These are phyloP conservation scores for Miniopterus natalensis DNA, from an alignment of 2,113 vertebrate genomes.

Conservation along the genomic window DNA sequence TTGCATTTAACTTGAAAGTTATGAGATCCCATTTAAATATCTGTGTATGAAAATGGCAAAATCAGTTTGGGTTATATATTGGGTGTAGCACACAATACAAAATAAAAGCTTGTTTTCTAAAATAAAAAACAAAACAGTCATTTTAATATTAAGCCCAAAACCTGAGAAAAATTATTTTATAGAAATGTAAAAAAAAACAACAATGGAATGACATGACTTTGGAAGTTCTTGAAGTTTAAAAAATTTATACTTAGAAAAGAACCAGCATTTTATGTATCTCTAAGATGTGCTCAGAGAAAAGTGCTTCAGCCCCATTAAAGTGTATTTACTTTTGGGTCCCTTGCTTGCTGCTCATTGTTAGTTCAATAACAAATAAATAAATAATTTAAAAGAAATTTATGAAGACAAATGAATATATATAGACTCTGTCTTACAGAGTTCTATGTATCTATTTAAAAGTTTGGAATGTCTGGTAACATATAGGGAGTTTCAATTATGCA, in stretches of 20 bases:
- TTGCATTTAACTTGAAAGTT: conserved; percentile 16
- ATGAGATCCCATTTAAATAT: neutral
- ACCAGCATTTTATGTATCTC: neutral
- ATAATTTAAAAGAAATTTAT: conserved; percentile 26
- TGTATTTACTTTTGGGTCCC: neutral
- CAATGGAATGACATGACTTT: neutral
- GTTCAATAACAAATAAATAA: neutral
- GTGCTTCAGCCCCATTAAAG: neutral
- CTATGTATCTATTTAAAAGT: neutral
- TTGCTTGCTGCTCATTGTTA: neutral
- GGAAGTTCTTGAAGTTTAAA: neutral
- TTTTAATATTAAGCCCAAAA: conserved; percentile 1
- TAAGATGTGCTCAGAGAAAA: neutral
- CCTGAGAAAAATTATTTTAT: neutral
- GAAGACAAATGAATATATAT: neutral
- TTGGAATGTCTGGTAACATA: neutral
- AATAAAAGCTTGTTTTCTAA: conserved; percentile 30
- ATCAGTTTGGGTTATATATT: neutral
- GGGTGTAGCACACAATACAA: neutral
- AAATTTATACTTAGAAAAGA: neutral
- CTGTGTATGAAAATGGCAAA: neutral
- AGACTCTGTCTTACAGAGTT: neutral
- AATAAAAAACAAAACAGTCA: conserved; percentile 4
- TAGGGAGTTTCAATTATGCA: neutral
- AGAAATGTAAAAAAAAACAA: neutral